Percentiles rank a stretch among this genome's conserved stretches.
Evolutionary conservation across 2,113 vertebrate species (phyloP).

Genomic region (Ochotona princeps): DNA sequence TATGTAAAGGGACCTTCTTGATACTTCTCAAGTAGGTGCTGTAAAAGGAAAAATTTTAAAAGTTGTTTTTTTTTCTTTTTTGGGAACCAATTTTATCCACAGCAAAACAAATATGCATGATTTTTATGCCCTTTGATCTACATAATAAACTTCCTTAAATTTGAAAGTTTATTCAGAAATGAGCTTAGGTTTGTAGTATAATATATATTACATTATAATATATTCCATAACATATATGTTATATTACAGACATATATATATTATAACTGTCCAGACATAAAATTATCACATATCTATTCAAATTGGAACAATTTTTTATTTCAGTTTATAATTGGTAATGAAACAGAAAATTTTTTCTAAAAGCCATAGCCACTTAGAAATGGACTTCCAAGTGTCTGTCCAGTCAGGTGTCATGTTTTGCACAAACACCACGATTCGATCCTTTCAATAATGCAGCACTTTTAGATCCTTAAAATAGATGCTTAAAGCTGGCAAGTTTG

Average conservation of each 20-base stretch:
- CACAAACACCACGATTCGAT: background rate
- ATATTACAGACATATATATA: background rate
- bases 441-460: background rate
- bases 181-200: background rate
- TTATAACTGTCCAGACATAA: background rate
- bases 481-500: constrained; percentile 81
- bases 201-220: constrained; percentile 9
- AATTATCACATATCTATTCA: background rate
- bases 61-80: background rate
- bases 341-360: background rate
- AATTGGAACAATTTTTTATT: background rate
- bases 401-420: background rate
- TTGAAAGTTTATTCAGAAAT: constrained; percentile 1
- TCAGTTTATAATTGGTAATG: background rate
- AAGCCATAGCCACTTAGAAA: constrained; percentile 42
- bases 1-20: background rate
- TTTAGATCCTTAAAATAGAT: background rate
- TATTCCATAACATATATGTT: no score
- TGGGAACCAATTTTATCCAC: background rate
- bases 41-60: background rate
- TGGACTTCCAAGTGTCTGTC: background rate
- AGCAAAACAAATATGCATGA: background rate
- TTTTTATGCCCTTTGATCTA: background rate
- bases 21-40: background rate
- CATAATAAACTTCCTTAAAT: constrained; percentile 12